Evolutionary conservation across 2,888 invertebrate species (phyloP), one percentile per base, ranked within the genome.

Genomic region (Drosophila niveifrons): DNA sequence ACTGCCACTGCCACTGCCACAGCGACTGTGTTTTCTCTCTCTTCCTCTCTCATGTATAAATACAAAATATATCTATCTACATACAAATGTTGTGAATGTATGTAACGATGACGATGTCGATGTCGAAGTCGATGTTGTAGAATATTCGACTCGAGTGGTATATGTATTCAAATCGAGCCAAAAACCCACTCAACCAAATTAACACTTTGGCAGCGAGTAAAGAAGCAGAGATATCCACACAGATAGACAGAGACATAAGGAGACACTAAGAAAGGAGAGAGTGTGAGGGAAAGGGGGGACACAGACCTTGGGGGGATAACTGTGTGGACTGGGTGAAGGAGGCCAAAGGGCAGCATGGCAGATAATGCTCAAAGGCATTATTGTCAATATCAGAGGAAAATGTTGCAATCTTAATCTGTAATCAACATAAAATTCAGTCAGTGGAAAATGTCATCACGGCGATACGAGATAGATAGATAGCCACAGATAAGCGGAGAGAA

Each of bases 361-460:
- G 67, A 78, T 78, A 78, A 75, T 72, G 78, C 82, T 82, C 86
- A 80, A 80, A 85, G 82, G 80, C 83, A 84, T 87, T 82, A 82
- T 85, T 85, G 88, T 82, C 84, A 84, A 87, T 84, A 87, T 78
- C 75, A 78, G 81, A 78, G 75, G 78, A 75, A 87, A 85, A 88
- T 88, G 84, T 84, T 88, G 88, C 86, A 88, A 88, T 88, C 86
- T 88, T 88, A 89, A 87, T 87, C 87, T 87, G 82, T 87, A 89
- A 89, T 87, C 87, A 87, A 87, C 89, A 87, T 87, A 87, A 87
- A 87, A 82, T 82, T 84, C 87, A 87, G 84, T 76, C 87, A 88
- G 75, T 87, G 87, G 82, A 89, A 87, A 87, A 87, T 88, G 87
- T 80, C 86, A 88, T 85, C 85, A 80, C 64, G 64, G 64, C 75